Evolutionary conservation across 2,113 vertebrate genomes (phyloP).

Genomic region (Ailurus styani): DNA sequence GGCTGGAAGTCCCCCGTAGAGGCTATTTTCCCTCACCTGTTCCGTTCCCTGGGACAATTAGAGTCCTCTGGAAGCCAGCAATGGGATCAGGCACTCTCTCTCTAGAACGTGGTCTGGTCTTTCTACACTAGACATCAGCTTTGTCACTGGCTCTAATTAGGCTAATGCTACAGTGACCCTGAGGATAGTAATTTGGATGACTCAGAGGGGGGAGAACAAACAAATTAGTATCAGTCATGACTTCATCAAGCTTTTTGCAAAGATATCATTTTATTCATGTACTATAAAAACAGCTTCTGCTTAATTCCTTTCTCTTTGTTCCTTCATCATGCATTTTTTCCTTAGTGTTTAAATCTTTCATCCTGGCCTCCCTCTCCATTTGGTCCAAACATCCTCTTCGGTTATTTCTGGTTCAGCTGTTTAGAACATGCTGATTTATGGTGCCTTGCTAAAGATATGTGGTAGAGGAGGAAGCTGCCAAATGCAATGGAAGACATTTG

Average conservation of each 20-base stretch:
- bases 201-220: not conserved
- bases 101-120: not conserved
- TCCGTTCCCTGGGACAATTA: not conserved
- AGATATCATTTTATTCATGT: not conserved
- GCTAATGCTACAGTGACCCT: not conserved
- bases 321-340: not conserved
- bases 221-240: not conserved
- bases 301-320: not conserved
- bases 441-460: not conserved
- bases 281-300: not conserved
- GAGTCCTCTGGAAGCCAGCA: not conserved
- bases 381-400: not conserved
- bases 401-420: slow-evolving; percentile 36
- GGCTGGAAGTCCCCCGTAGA: not conserved
- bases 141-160: not conserved
- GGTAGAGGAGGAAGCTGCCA: not conserved
- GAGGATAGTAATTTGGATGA: not conserved
- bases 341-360: slow-evolving; percentile 10
- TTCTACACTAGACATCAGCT: not conserved
- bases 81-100: not conserved
- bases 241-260: not conserved
- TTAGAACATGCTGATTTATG: slow-evolving; percentile 34
- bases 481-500: not conserved
- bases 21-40: not conserved
- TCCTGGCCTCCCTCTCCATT: not conserved